Evolutionary conservation across 2,888 invertebrate genomes (phyloP), one percentile per base, ranked within the genome.

Genomic region (Lycia hirtaria): DNA sequence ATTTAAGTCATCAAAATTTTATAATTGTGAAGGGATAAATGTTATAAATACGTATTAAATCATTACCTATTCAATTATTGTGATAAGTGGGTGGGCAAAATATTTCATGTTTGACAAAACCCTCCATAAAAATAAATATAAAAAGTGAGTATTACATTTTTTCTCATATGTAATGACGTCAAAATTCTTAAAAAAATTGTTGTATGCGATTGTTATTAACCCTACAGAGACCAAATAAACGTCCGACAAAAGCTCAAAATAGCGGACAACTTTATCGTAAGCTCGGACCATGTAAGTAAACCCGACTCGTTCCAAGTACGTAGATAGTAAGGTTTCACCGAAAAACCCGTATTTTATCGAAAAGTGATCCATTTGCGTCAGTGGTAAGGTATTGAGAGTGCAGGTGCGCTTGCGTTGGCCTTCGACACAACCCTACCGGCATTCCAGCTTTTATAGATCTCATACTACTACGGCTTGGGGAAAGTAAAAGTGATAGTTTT

Each of bases 321-420:
- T 51, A 37, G 56, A 49, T 56, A 48, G 55, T 56, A 55, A 60
- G 60, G 60, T 56, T 62, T 56, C 54, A 32, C 49, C 56, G 24
- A 59, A 65, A 56, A 62, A 56, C 56, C 33, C 22, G 50, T 50
- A 56, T 54, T 40, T 47, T 50, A 37, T 47, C 24, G 33, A 10
- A 24, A 35, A 49, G 7, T 48, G 14, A 51, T 52, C 38, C 33
- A 40, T 51, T 40, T 33, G 14, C 24, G 26, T 56, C 50, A 56
- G 49, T 24, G 44, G 15, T 44, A 41, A 2, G 47, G n/a, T n/a
- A n/a, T n/a, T n/a, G n/a, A n/a, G 32, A 48, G 37, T 40, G 58
- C 61, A 68, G 66, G 64, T 64, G 65, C 49, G 37, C 15, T 53
- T 53, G 33, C 3, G 64, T 33, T 55, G 66, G 53, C 64, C 68